A percentile compares a stretch with the other conserved stretches of the same genome.
Conservation (phyloP, 2,888 invertebrate species). For the Apoda limacodes region DNA sequence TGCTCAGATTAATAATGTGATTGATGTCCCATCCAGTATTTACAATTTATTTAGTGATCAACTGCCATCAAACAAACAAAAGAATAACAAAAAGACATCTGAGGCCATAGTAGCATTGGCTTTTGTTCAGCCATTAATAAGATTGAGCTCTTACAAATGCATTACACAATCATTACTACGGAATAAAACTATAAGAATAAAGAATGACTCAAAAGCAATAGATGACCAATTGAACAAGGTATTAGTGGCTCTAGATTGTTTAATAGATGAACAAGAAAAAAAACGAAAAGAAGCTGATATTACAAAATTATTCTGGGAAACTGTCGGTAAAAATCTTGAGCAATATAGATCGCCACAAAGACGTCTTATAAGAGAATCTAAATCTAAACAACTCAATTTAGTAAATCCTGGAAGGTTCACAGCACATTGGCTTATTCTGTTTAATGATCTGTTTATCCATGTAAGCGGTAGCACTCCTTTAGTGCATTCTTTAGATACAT, state of each 20-base stretch:
- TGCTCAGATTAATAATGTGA: slow-evolving; percentile 71
- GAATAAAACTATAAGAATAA: slow-evolving; percentile 53
- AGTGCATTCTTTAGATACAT: slow-evolving; percentile 75
- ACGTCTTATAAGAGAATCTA: slow-evolving; percentile 83
- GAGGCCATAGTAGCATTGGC: slow-evolving; percentile 72
- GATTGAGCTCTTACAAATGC: slow-evolving; percentile 73
- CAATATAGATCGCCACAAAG: slow-evolving; percentile 73
- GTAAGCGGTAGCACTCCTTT: slow-evolving; percentile 75
- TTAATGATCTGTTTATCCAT: slow-evolving; percentile 86
- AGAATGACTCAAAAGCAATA: slow-evolving; percentile 42
- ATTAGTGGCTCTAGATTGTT: slow-evolving; percentile 70
- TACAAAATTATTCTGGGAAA: slow-evolving; percentile 82
- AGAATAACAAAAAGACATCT: slow-evolving; percentile 64
- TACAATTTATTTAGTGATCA: slow-evolving; percentile 69
- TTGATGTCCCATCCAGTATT: slow-evolving; percentile 71
- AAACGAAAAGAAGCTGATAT: slow-evolving; percentile 74
- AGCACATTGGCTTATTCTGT: slow-evolving; percentile 83
- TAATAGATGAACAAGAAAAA: slow-evolving; percentile 73
- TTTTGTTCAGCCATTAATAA: slow-evolving; percentile 71
- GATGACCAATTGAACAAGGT: slow-evolving; percentile 69
- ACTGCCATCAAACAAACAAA: slow-evolving; percentile 63
- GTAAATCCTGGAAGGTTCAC: slow-evolving; percentile 79
- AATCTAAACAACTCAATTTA: slow-evolving; percentile 75
- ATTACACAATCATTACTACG: slow-evolving; percentile 69
- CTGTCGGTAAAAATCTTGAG: slow-evolving; percentile 73